Base-by-base conservation (phyloP, 2,797 vertebrate species). In the Carcharodon carcharias region DNA sequence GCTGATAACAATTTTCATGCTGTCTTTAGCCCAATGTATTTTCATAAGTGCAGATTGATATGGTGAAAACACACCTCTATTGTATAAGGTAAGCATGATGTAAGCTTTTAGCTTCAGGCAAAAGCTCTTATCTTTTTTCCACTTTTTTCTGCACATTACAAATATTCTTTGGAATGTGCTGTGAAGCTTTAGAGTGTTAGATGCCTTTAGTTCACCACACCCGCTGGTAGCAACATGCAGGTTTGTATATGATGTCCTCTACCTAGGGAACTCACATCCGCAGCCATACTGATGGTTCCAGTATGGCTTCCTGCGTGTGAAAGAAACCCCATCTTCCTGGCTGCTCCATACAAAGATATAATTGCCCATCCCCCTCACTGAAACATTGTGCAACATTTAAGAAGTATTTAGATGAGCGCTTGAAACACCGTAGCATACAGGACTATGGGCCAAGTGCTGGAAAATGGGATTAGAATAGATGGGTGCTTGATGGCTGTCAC, bases 81-180 rank as follows among this genome's bases (percentile, higher is more conserved):
- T 95, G 31, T 56, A 54, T 12, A 95, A n/a, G 45, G 67, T 58
- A n/a, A 95, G 28, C 94, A 71, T 77, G 50, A 77, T 40, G 91
- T 45, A 93, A 93, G 91, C 71, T 77, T 95, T 54, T 54, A 26
- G 94, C 50, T 77, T 95, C 50, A 58, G 45, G 69, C 94, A 58
- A n/a, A 56, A 95, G 28, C n/a, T 58, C 54, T 71, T 77, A 77
- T 56, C 45, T 95, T 77, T 35, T 95, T n/a, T 58, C 67, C 4
- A 95, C 45, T 77, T 67, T 56, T 95, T 95, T 56, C 69, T 35
- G 94, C 16, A 71, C 67, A 56, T 73, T 56, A 95, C 94, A 95
- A 58, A 95, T 93, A 92, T 93, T 93, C 40, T 93, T 93, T 67
- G 61, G 61, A 93, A 67, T 67, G 91, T 63, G 40, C 8, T 93